Evolutionary conservation across 2,797 vertebrate genomes (phyloP), one percentile per base, ranked within the genome.

Genomic region (Argentina silus): DNA sequence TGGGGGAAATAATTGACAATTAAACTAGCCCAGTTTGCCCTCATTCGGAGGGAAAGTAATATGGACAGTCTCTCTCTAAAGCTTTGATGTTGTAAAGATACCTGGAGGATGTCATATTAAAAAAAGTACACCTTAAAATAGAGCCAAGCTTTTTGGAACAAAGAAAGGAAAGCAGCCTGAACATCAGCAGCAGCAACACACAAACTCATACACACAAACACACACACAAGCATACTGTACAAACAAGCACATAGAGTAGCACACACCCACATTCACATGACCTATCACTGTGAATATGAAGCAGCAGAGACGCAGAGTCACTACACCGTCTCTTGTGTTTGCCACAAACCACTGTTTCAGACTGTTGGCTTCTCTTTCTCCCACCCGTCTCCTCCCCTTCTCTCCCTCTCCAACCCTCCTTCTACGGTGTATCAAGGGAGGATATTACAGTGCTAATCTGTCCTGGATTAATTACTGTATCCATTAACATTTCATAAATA

Each of bases 401-500:
- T 59, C 77, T 74, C 60, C 59, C 43, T 50, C 50, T 19, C 27
- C 12, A 21, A 15, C 64, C 66, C 70, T 50, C 61, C n/a, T 61
- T 56, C 67, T 65, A 77, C 81, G 45, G 57, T 74, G 85, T 88
- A 87, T 81, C 65, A 47, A 45, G 50, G 71, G 73, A 70, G 72
- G 81, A 91, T 89, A 92, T 90, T 87, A 81, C 70, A 73, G 62
- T 50, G 64, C 88, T 92, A 92, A 92, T 91, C 90, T 76, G 60
- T 82, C 83, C 84, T 86, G 83, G 86, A 91, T 93, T 93, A 94
- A 93, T 93, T 93, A 91, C 89, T 85, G 88, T 87, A 92, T 87
- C 87, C 91, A 93, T 94, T 93, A 94, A 93, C 87, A 90, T 92
- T 92, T 93, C 92, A 93, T 94, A 93, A 93, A 93, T 93, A 91